Conservation (phyloP, 2,113 vertebrate genomes). For the Glaucomys volans region DNA sequence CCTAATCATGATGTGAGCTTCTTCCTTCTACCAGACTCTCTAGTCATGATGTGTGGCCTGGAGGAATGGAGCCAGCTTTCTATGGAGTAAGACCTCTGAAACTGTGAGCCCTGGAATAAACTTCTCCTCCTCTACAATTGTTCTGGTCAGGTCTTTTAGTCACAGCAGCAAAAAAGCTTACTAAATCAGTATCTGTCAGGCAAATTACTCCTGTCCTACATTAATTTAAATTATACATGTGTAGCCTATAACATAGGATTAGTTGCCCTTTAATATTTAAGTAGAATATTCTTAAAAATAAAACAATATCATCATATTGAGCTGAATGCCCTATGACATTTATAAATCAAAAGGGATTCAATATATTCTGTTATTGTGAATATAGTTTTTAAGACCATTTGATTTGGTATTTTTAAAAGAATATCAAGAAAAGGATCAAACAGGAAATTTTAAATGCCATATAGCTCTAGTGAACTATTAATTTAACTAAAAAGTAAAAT, state of each 20-base stretch:
- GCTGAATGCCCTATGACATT: constrained; percentile 90
- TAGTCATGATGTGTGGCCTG: no score
- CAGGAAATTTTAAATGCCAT: not conserved
- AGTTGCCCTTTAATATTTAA: constrained; percentile 91
- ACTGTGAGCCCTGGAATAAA: no score
- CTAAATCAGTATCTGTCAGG: not conserved
- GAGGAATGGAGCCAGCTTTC: no score
- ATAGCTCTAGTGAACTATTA: constrained; percentile 52
- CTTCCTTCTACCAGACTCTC: no score
- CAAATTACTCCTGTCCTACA: constrained; percentile 71
- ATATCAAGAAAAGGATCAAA: constrained; percentile 55
- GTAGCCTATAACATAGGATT: constrained; percentile 83
- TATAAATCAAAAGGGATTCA: constrained; percentile 86
- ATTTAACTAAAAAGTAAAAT: constrained; percentile 62
- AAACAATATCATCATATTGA: constrained; percentile 60
- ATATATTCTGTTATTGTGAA: constrained; percentile 77
- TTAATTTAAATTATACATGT: constrained; percentile 86
- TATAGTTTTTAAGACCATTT: constrained; percentile 73
- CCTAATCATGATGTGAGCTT: no score
- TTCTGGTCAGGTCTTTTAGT: no score
- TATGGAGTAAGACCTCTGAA: no score
- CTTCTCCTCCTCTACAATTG: no score
- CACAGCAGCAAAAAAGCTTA: no score
- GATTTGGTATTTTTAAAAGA: constrained; percentile 56
- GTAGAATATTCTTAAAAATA: constrained; percentile 87